phyloP scores from a whole-genome alignment of 2,797 vertebrate genomes.

The Huso huso region DNA sequence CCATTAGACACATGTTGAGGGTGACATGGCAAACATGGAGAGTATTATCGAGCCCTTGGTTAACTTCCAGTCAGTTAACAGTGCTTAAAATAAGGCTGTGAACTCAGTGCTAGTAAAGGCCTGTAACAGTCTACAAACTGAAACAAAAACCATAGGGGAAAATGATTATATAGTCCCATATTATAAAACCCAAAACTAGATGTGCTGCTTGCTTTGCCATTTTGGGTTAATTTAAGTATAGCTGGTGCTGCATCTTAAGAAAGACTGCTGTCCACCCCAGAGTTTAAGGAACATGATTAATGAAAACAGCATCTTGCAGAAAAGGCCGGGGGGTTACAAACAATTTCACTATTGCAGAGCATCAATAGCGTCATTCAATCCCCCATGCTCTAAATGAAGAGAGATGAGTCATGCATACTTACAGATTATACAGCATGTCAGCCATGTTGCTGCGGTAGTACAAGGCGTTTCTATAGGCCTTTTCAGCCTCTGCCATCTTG shows the following conservation, averaged over 20 bases:
- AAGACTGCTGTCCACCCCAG: constrained; percentile 21
- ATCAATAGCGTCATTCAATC: constrained; percentile 28
- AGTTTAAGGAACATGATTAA: constrained; percentile 42
- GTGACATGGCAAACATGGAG: no score
- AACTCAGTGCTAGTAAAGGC: no score
- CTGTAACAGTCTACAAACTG: no score
- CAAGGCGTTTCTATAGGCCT: constrained; percentile 91
- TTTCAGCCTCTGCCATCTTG: constrained; percentile 88
- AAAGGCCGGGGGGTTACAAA: constrained; percentile 29
- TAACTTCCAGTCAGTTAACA: no score
- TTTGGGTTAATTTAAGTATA: constrained; percentile 26
- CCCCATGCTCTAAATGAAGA: not conserved
- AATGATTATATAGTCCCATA: no score
- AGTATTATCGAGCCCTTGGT: no score
- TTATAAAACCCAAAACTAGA: no score
- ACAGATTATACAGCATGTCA: constrained; percentile 99
- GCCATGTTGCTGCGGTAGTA: constrained; percentile 99
- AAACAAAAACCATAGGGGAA: no score
- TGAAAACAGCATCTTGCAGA: constrained; percentile 37
- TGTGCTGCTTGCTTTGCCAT: constrained; percentile 16
- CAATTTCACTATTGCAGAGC: constrained; percentile 19
- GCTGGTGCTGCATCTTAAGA: constrained; percentile 25
- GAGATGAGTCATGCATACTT: constrained; percentile 56
- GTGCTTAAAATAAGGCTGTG: no score
- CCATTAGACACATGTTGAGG: no score